Evolutionary conservation across 2,113 vertebrate genomes (phyloP).

Genomic region (Erythrocercus mccallii): DNA sequence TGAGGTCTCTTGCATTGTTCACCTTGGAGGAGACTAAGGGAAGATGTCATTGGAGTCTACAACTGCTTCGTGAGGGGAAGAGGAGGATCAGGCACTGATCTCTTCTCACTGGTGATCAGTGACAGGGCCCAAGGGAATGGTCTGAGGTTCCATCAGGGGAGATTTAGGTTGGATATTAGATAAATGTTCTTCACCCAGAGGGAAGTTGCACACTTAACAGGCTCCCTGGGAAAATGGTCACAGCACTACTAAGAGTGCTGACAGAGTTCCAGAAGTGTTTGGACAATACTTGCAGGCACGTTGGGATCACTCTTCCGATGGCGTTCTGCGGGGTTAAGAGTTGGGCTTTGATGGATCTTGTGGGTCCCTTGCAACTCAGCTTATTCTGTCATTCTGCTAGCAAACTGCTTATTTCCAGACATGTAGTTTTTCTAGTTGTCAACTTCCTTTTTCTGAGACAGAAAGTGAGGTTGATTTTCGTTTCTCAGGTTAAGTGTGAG

Average conservation of each 20-base stretch:
- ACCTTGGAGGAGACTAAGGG: neutral
- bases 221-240: neutral
- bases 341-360: neutral
- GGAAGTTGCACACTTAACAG: neutral
- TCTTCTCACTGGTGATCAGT: neutral
- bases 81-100: neutral
- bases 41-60: neutral
- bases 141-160: neutral
- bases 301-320: neutral
- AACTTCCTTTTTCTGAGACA: neutral
- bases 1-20: neutral
- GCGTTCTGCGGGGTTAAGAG: neutral
- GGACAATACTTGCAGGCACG: rapidly evolving
- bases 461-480: neutral
- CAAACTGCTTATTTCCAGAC: neutral
- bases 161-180: neutral
- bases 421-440: neutral
- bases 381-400: neutral
- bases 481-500: neutral
- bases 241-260: neutral
- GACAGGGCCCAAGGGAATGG: neutral
- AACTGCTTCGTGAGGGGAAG: neutral
- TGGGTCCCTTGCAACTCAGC: neutral
- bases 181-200: neutral
- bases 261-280: neutral